A percentile compares a stretch with the other conserved stretches of the same genome.
Evolutionary conservation across 2,888 invertebrate species (phyloP).

Genomic region (Zootermopsis nevadensis): DNA sequence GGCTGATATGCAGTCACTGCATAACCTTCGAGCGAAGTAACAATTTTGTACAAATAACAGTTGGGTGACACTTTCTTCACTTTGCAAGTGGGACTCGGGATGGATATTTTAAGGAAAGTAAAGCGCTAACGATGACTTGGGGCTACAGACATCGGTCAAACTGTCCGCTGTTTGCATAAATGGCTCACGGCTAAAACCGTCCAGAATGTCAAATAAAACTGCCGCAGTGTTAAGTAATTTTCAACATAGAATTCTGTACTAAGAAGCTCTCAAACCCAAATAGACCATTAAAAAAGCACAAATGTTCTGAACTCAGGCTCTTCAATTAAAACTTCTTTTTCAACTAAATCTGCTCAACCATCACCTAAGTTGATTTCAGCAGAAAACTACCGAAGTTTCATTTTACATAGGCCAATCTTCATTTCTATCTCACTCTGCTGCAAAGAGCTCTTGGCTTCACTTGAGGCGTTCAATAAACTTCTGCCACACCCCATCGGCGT

Average conservation of each 20-base stretch:
- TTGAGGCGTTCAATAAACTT: background rate
- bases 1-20: too few relatives aligned
- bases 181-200: too few relatives aligned
- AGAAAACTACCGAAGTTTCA: background rate
- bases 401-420: background rate
- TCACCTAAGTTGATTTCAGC: background rate
- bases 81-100: too few relatives aligned
- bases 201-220: background rate
- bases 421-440: background rate
- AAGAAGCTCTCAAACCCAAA: background rate
- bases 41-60: too few relatives aligned
- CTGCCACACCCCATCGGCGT: constrained; percentile 28
- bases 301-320: background rate
- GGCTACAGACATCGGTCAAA: too few relatives aligned
- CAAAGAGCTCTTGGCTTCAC: background rate
- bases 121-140: too few relatives aligned
- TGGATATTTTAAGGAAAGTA: too few relatives aligned
- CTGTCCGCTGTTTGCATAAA: too few relatives aligned
- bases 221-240: background rate
- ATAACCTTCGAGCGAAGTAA: too few relatives aligned
- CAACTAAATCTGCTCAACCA: background rate
- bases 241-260: background rate
- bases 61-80: too few relatives aligned
- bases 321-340: background rate
- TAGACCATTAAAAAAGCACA: background rate